These are phyloP conservation scores for Aplysina aerophoba DNA, from an alignment of 37 sponge, comb jelly and placozoan species.

Conservation along the genomic window DNA sequence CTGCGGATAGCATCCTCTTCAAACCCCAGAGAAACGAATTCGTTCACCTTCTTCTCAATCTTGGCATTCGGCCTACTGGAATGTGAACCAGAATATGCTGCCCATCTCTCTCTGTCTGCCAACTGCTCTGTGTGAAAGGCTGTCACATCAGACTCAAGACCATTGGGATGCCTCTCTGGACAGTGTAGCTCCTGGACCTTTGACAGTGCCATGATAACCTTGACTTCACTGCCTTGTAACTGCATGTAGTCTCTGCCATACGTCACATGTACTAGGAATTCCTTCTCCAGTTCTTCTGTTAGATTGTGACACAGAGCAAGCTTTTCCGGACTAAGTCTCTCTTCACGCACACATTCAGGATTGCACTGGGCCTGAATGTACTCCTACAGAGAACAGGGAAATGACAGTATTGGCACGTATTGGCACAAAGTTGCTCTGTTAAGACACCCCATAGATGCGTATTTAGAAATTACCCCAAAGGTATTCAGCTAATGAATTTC, in stretches of 20 bases:
- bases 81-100: too few species aligned
- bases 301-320: neutral
- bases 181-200: slow-evolving; percentile 16
- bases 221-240: slow-evolving; percentile 25
- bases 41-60: neutral
- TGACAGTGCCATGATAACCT: slow-evolving; percentile 17
- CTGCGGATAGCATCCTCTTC: neutral
- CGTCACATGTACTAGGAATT: neutral
- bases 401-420: neutral
- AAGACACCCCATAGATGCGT: neutral
- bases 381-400: slow-evolving; percentile 25
- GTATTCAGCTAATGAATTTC: neutral
- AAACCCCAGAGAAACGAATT: neutral
- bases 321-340: neutral
- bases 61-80: neutral
- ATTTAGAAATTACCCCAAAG: neutral
- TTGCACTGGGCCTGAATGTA: slow-evolving; percentile 48
- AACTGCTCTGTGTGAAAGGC: too few species aligned
- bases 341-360: slow-evolving; percentile 28
- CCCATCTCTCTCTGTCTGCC: too few species aligned
- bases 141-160: neutral
- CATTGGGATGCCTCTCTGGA: neutral
- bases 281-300: neutral
- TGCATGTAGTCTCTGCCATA: neutral
- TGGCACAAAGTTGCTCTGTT: neutral